A percentile compares a stretch with the other conserved stretches of the same genome.
Conservation (phyloP, 2,113 vertebrate species). For the Seriola rivoliana region DNA sequence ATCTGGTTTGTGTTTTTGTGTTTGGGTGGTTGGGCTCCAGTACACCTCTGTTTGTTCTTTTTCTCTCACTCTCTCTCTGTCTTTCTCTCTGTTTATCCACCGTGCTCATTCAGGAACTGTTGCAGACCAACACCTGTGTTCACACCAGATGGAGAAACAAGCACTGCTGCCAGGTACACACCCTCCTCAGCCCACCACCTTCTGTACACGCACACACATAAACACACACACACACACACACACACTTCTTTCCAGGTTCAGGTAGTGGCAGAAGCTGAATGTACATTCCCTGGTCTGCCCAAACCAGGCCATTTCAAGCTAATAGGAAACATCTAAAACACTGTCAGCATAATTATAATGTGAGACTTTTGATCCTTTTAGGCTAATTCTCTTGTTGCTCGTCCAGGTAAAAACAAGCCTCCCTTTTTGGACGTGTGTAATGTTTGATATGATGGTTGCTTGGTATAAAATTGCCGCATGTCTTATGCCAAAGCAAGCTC, state of each 20-base stretch:
- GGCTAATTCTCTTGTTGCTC: too few species aligned
- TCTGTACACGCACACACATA: conserved; percentile 32
- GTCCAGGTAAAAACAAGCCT: too few species aligned
- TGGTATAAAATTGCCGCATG: too few species aligned
- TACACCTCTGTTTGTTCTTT: conserved; percentile 52
- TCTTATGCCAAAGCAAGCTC: too few species aligned
- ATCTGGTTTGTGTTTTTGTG: neutral
- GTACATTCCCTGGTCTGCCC: neutral
- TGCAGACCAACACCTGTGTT: conserved; percentile 90
- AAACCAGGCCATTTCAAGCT: neutral
- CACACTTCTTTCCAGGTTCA: conserved; percentile 13
- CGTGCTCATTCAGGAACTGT: conserved; percentile 88
- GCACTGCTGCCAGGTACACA: conserved; percentile 93
- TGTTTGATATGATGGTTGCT: too few species aligned
- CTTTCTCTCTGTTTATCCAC: conserved; percentile 65
- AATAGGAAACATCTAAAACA: neutral
- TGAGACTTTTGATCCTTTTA: neutral
- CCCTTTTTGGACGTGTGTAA: too few species aligned
- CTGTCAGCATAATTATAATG: neutral
- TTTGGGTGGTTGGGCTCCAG: neutral
- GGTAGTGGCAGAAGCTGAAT: neutral
- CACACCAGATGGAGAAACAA: conserved; percentile 96
- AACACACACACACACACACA: conserved; percentile 11
- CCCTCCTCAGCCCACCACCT: conserved; percentile 60
- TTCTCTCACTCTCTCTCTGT: conserved; percentile 72